Evolutionary conservation across 2,888 invertebrate species (phyloP).

Genomic region (Catocala sponsa): DNA sequence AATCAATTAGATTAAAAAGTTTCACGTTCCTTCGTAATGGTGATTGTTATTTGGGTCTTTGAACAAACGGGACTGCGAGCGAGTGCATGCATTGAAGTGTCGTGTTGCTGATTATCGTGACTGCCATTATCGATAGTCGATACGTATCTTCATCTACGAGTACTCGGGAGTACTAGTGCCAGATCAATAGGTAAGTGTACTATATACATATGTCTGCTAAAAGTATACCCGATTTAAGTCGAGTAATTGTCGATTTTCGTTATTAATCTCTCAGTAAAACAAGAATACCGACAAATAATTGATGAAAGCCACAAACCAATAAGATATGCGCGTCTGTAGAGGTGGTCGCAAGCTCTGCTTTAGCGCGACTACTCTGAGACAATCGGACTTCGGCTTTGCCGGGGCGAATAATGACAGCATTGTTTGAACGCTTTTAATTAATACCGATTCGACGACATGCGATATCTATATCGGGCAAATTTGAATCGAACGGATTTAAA

Average conservation of each 20-base stretch:
- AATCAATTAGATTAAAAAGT: conserved; percentile 71
- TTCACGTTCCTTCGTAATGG: conserved; percentile 66
- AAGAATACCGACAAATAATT: conserved; percentile 32
- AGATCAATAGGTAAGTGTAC: background rate
- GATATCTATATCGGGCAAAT: conserved; percentile 63
- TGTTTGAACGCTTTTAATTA: conserved; percentile 79
- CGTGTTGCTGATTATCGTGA: conserved; percentile 51
- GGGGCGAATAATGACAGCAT: conserved; percentile 68
- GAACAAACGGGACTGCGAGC: conserved; percentile 76
- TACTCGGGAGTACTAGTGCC: no score
- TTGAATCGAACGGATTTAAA: conserved; percentile 52
- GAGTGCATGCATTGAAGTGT: conserved; percentile 64
- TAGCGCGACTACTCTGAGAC: conserved; percentile 52
- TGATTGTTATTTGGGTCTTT: conserved; percentile 74
- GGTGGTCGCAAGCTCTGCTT: conserved; percentile 25
- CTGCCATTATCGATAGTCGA: conserved; percentile 30
- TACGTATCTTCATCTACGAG: conserved; percentile 22
- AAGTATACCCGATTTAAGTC: background rate
- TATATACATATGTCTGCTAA: background rate
- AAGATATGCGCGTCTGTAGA: conserved; percentile 28
- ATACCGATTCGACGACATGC: conserved; percentile 71
- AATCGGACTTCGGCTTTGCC: conserved; percentile 60
- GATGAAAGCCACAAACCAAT: conserved; percentile 29
- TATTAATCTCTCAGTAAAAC: conserved; percentile 9
- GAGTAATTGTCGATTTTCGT: background rate